Conservation (phyloP, 2,113 vertebrate species). For the Zonotrichia leucophrys region DNA sequence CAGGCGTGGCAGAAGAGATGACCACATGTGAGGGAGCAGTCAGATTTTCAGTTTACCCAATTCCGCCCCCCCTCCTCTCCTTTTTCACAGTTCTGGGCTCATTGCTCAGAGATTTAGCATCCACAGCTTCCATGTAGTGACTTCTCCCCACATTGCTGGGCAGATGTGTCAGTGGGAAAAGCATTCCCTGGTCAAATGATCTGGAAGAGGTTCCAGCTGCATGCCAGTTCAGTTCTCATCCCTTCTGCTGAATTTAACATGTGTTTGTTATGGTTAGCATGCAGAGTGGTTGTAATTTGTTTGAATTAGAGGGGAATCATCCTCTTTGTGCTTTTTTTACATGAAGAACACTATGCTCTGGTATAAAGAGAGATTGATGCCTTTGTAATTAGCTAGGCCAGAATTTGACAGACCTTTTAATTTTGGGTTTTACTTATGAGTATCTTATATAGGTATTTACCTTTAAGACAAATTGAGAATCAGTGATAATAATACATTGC, state of each 20-base stretch:
- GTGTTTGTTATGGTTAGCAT: background rate
- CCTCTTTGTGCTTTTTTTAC: background rate
- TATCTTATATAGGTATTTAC: background rate
- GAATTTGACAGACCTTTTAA: background rate
- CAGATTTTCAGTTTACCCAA: background rate
- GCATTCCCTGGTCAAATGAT: background rate
- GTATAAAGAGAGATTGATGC: background rate
- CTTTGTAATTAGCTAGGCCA: background rate
- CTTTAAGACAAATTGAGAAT: background rate
- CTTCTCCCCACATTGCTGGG: background rate
- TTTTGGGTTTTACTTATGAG: background rate
- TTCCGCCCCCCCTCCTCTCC: background rate
- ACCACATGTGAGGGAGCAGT: background rate
- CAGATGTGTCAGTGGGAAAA: background rate
- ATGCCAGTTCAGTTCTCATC: background rate
- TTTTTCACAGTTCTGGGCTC: background rate
- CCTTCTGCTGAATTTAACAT: constrained; percentile 27
- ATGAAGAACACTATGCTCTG: background rate
- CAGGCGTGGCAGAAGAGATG: background rate
- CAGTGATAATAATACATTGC: background rate
- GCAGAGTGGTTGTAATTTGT: background rate
- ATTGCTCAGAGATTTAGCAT: background rate
- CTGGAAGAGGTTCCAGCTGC: background rate
- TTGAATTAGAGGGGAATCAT: background rate
- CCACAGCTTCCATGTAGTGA: background rate